A percentile compares a stretch with the other conserved stretches of the same genome.
phyloP scores from a whole-genome alignment of 2,113 vertebrate genomes.

The Bujurquina vittata region DNA sequence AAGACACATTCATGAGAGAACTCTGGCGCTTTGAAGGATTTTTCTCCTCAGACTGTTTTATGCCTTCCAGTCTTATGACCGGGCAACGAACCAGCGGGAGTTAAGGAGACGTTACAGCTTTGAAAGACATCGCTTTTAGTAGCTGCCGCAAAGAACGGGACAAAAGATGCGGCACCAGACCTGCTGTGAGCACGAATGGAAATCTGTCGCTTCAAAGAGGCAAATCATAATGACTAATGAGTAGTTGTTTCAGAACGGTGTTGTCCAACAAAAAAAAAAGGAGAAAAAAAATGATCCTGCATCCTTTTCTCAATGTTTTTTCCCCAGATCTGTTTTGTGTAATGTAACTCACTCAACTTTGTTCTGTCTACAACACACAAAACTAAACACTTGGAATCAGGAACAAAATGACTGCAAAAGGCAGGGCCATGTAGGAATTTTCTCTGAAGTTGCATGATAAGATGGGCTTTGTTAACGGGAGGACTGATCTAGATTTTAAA shows the following conservation, averaged over 20 bases:
- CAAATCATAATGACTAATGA: constrained; percentile 6
- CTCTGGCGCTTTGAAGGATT: neutral
- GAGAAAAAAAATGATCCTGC: constrained; percentile 23
- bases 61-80: constrained; percentile 19
- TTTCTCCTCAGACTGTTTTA: constrained; percentile 22
- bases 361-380: constrained; percentile 59
- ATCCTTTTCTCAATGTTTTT: constrained; percentile 48
- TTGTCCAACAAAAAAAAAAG: constrained; percentile 28
- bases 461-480: constrained; percentile 71
- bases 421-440: constrained; percentile 49
- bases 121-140: constrained; percentile 21
- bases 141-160: constrained; percentile 30
- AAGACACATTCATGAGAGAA: constrained; percentile 41
- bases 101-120: constrained; percentile 28
- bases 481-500: constrained; percentile 74
- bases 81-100: constrained; percentile 7
- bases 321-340: constrained; percentile 57
- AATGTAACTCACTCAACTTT: constrained; percentile 56
- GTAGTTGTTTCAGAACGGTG: constrained; percentile 39
- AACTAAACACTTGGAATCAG: constrained; percentile 71
- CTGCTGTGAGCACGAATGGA: constrained; percentile 31
- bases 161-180: constrained; percentile 20
- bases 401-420: constrained; percentile 65
- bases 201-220: constrained; percentile 16
- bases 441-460: constrained; percentile 64